Conservation (phyloP, 2,888 invertebrate genomes). For the Micropterix aruncella region DNA sequence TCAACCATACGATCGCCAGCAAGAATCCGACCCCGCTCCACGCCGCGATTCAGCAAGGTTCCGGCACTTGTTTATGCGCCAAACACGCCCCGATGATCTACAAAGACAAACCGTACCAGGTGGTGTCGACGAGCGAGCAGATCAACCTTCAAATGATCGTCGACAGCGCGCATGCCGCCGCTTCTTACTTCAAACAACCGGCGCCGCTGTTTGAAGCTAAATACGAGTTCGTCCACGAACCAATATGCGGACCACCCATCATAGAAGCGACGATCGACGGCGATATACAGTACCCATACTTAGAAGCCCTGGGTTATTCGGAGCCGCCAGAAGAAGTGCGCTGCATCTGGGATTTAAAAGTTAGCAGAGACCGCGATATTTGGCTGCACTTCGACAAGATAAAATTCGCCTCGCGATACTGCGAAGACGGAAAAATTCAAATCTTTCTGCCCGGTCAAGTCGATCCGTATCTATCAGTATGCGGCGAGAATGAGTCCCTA, state of each 20-base stretch:
- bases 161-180: slow-evolving; percentile 72
- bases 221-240: slow-evolving; percentile 83
- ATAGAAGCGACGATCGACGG: slow-evolving; percentile 70
- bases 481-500: slow-evolving; percentile 74
- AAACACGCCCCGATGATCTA: slow-evolving; percentile 43
- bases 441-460: slow-evolving; percentile 59
- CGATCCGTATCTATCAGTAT: slow-evolving; percentile 67
- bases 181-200: slow-evolving; percentile 78
- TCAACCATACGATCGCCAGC: slow-evolving; percentile 15
- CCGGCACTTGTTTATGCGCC: slow-evolving; percentile 63
- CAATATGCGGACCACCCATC: slow-evolving; percentile 73
- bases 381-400: slow-evolving; percentile 81
- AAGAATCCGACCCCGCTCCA: slow-evolving; percentile 36
- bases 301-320: slow-evolving; percentile 60
- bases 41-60: slow-evolving; percentile 49
- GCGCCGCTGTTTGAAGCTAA: slow-evolving; percentile 73
- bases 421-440: slow-evolving; percentile 76
- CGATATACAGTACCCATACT: slow-evolving; percentile 75
- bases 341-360: slow-evolving; percentile 71
- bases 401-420: slow-evolving; percentile 70
- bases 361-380: slow-evolving; percentile 70
- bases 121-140: slow-evolving; percentile 68
- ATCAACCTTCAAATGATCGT: slow-evolving; percentile 70
- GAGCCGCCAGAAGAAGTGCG: slow-evolving; percentile 55
- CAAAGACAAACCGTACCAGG: slow-evolving; percentile 43